Base-by-base conservation (phyloP, 2,888 invertebrate species). In the Drosophila paranaensis region DNA sequence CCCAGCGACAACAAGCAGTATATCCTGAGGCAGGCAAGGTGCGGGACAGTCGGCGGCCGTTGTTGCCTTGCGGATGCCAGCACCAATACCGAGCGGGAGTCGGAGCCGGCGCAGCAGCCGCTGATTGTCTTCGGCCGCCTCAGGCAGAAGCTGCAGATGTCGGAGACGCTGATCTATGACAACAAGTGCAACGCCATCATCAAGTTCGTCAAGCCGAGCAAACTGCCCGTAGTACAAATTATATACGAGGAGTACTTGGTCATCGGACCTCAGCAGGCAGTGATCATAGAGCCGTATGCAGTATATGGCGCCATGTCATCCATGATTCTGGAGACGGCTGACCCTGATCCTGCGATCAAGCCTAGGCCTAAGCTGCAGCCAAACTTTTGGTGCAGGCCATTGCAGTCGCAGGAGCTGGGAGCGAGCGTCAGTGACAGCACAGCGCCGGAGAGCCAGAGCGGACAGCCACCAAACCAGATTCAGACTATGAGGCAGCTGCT, bases 91-190 rank as follows among this genome's bases (percentile, higher is more conserved):
- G 72, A 66, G 25, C 1, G 1, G 0, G 13, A 14, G 0, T 2
- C n/a, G 2, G 9, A n/a, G 16, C 35, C 13, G 30, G 6, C 9
- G 33, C 2, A 8, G 27, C 46, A 35, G 16, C 30, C 68, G 9
- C n/a, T 71, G 30, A 33, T 50, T n/a, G 64, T 77, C 3, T 4
- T 48, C 9, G 81, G 84, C 6, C 71, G 81, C 46, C 27, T 65
- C 8, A 71, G 30, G 16, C 77, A 81, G 40, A 30, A 51, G 16
- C 55, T 89, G n/a, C 63, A 72, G 11, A 14, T 46, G 8, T 84
- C 88, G 0, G 60, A 84, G 43, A 87, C 82, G 0, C 27, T 77
- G 43, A 73, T 84, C 71, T 81, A 70, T 30, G 89, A 84, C 43
- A 71, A 87, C 51, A 64, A 46, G 8, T 42, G 50, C 30, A 79